Evolutionary conservation across 2,888 invertebrate species (phyloP).

Genomic region (Linyphia triangularis): DNA sequence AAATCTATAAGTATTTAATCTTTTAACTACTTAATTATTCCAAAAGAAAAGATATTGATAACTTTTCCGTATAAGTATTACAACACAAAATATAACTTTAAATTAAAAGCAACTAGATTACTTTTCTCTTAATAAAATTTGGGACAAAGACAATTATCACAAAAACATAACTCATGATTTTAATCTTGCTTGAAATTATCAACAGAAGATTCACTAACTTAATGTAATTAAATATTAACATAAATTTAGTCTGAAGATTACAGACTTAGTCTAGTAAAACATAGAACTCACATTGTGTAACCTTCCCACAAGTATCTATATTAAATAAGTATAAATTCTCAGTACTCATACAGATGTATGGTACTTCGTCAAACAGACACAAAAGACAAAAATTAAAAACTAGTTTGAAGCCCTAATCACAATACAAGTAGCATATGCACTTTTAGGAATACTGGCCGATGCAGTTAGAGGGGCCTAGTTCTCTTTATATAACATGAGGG

Average conservation of each 20-base stretch:
- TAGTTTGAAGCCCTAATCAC: constrained; percentile 59
- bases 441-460: constrained; percentile 69
- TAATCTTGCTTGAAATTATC: background rate
- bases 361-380: constrained; percentile 72
- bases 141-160: constrained; percentile 38
- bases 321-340: constrained; percentile 49
- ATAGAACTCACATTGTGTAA: constrained; percentile 1
- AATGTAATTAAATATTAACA: background rate
- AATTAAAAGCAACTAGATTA: background rate
- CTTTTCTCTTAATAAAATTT: constrained; percentile 19
- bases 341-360: constrained; percentile 42
- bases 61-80: background rate
- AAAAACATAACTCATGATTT: constrained; percentile 8
- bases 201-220: background rate
- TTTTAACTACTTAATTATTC: background rate
- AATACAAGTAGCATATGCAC: constrained; percentile 33
- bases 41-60: background rate
- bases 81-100: background rate
- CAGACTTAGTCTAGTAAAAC: constrained; percentile 14
- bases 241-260: constrained; percentile 5
- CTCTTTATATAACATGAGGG: background rate
- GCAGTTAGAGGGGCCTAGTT: constrained; percentile 20
- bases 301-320: background rate
- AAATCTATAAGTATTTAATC: background rate
- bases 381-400: constrained; percentile 6